Percentiles rank a stretch among this genome's conserved stretches.
Evolutionary conservation across 2,113 vertebrate species (phyloP).

Genomic region (Erythrolamprus reginae): DNA sequence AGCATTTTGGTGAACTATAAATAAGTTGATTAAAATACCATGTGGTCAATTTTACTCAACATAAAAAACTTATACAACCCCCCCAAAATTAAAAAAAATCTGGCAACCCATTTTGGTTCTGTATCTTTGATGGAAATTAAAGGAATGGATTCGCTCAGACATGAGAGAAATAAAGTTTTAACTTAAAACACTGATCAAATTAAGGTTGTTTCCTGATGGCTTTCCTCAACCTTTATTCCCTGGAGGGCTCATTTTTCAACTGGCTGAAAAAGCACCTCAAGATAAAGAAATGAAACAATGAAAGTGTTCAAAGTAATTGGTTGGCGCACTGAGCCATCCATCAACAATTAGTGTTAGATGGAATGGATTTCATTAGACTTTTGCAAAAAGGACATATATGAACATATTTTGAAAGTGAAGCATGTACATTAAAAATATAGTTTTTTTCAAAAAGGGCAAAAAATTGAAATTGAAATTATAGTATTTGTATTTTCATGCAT

Average conservation of each 20-base stretch:
- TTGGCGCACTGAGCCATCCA: constrained; percentile 7
- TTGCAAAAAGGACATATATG: background rate
- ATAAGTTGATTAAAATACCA: background rate
- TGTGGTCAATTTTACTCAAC: background rate
- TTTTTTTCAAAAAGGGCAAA: background rate
- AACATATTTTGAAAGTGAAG: background rate
- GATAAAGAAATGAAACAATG: constrained; percentile 36
- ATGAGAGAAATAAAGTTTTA: constrained; percentile 21
- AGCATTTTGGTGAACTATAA: background rate
- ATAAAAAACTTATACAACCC: too few species aligned
- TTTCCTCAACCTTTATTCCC: constrained; percentile 22
- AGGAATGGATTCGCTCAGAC: background rate
- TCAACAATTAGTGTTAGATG: background rate
- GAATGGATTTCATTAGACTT: background rate
- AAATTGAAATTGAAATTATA: background rate
- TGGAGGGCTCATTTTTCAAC: constrained; percentile 50
- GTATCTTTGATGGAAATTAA: background rate
- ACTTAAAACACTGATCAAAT: constrained; percentile 26
- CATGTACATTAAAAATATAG: background rate
- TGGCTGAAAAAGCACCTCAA: constrained; percentile 19
- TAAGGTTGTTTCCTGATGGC: constrained; percentile 20
- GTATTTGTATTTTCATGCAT: background rate
- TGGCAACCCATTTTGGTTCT: background rate
- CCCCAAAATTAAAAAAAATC: too few species aligned
- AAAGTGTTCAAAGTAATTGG: constrained; percentile 16